Base-by-base conservation (phyloP, 1,140 invertebrate genomes). In the Drosophila pandora region DNA sequence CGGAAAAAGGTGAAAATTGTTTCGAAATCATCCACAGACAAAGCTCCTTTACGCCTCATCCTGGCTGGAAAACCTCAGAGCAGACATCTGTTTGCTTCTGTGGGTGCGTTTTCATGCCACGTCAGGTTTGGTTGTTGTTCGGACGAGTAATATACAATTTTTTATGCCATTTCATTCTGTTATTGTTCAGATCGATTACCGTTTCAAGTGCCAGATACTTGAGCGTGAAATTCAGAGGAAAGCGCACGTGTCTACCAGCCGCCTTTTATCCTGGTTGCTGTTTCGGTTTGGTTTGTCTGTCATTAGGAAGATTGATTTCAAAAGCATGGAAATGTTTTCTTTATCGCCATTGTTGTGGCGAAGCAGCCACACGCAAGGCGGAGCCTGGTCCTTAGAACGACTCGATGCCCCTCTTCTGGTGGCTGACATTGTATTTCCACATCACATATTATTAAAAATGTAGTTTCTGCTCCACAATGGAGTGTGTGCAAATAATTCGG, bases 251-350 rank as follows among this genome's bases (percentile, higher is more conserved):
- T 87, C 83, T 82, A 67, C 61, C 85, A 78, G 63, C 52, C 43
- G 63, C 54, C 30, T 34, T 52, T 55, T 67, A 55, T 58, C 69
- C 32, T 55, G 57, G 28, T 30, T 64, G 21, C 48, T 50, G 48
- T 49, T 62, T 43, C 53, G 12, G 50, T 57, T 48, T 41, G 43
- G 54, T 39, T 74, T 75, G 74, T 78, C 82, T 82, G 82, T 85
- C 82, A 85, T 82, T 85, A 85, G 82, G 83, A 87, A 85, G 82
- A 85, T 85, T 88, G 83, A 85, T 85, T 85, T 85, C 78, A 81
- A 87, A 79, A 75, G 69, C 78, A 55, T 76, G 64, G 62, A 81
- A 87, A 76, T 54, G 61, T 63, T 53, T 28, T 49, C 37, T 23
- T 37, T 58, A 56, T 45, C 61, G 47, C 64, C 64, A 71, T 85